Evolutionary conservation across 2,888 invertebrate genomes (phyloP).

Genomic region (Onthophagus sagittarius): DNA sequence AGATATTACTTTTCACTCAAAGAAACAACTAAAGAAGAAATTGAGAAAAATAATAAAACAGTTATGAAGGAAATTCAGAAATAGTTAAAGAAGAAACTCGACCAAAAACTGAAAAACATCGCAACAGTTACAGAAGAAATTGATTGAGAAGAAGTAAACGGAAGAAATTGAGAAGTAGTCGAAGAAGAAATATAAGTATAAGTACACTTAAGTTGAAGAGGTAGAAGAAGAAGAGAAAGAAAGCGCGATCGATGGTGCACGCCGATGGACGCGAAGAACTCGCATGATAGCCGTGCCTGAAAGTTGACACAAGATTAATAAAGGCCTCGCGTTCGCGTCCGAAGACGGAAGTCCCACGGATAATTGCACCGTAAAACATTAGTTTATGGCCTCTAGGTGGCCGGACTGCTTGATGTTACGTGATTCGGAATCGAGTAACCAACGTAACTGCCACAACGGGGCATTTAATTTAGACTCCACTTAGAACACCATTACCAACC

Average conservation of each 20-base stretch:
- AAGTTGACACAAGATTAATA: slow-evolving; percentile 13
- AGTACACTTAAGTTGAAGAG: background rate
- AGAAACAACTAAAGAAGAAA: background rate
- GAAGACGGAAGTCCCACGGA: slow-evolving; percentile 11
- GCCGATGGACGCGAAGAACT: background rate
- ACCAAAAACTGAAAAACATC: too few relatives aligned
- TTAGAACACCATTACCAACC: background rate
- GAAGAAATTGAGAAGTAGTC: background rate
- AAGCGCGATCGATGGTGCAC: background rate
- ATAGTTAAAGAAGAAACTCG: too few relatives aligned
- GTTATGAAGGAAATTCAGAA: too few relatives aligned
- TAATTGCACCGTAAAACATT: slow-evolving; percentile 9
- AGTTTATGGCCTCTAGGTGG: slow-evolving; percentile 5
- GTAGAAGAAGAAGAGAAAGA: background rate
- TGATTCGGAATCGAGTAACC: background rate
- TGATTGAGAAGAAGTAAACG: too few relatives aligned
- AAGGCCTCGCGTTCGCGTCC: slow-evolving; percentile 3
- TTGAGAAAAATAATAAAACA: background rate
- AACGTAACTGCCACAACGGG: background rate
- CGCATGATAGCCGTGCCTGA: background rate
- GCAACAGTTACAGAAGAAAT: too few relatives aligned
- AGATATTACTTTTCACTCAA: too few relatives aligned
- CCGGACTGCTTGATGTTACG: slow-evolving; percentile 6
- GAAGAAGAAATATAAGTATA: background rate
- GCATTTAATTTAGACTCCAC: background rate